Conservation (phyloP, 2,888 invertebrate species). For the Teleogryllus oceanicus region DNA sequence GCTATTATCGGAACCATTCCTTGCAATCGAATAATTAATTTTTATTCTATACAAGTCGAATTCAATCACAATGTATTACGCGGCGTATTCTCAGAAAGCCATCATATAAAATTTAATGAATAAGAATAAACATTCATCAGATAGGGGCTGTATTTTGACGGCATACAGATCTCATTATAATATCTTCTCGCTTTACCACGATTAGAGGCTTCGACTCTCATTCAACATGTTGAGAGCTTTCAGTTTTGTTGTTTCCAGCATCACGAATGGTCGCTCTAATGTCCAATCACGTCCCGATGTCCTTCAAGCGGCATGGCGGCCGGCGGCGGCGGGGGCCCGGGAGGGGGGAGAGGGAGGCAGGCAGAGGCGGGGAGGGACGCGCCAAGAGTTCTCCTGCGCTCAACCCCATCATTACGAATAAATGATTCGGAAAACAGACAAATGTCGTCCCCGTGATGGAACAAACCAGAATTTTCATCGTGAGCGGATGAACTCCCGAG, state of each 20-base stretch:
- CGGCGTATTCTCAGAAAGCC: no score
- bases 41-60: no score
- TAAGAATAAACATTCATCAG: no score
- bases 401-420: constrained; percentile 18
- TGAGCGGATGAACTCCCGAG: not conserved
- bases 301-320: not conserved
- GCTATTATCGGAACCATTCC: no score
- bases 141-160: no score
- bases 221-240: not conserved
- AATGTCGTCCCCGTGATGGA: constrained; percentile 18
- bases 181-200: not conserved
- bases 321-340: not conserved
- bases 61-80: no score
- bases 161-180: not conserved
- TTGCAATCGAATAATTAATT: no score
- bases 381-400: not conserved
- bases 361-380: not conserved
- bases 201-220: not conserved
- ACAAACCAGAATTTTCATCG: constrained; percentile 7
- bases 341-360: not conserved
- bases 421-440: constrained; percentile 18
- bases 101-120: no score
- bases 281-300: constrained; percentile 18
- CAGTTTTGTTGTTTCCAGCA: constrained; percentile 1
- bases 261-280: not conserved